Evolutionary conservation across 2,888 invertebrate genomes (phyloP).

Genomic region (Perizoma flavofasciatum): DNA sequence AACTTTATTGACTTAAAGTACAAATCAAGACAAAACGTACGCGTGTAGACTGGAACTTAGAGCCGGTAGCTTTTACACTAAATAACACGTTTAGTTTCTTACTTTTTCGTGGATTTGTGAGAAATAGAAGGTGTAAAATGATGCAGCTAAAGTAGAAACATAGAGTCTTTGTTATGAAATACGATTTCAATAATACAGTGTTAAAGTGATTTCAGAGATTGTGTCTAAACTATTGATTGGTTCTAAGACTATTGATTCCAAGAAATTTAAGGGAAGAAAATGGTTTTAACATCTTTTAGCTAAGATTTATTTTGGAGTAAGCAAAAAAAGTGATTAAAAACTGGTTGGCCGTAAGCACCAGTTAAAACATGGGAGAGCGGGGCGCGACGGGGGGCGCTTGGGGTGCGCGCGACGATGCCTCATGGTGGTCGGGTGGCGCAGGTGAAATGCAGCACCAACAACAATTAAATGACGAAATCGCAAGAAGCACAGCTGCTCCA

Average conservation of each 20-base stretch:
- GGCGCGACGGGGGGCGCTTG: slow-evolving; percentile 83
- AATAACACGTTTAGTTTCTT: slow-evolving; percentile 57
- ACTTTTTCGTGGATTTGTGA: slow-evolving; percentile 50
- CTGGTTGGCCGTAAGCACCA: slow-evolving; percentile 73
- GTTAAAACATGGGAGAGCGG: slow-evolving; percentile 80
- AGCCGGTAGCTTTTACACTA: slow-evolving; percentile 76
- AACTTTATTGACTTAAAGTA: slow-evolving; percentile 81
- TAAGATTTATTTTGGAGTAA: slow-evolving; percentile 57
- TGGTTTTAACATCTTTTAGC: slow-evolving; percentile 57
- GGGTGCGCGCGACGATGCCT: slow-evolving; percentile 84
- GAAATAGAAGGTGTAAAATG: slow-evolving; percentile 47
- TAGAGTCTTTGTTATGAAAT: slow-evolving; percentile 72
- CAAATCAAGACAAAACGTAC: slow-evolving; percentile 81
- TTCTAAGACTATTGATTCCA: slow-evolving; percentile 32
- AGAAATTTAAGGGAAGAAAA: slow-evolving; percentile 51
- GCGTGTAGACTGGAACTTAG: slow-evolving; percentile 78
- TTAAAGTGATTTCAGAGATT: slow-evolving; percentile 51
- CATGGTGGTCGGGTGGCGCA: slow-evolving; percentile 81
- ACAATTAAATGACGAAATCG: slow-evolving; percentile 78
- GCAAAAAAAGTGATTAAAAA: slow-evolving; percentile 65
- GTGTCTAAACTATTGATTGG: slow-evolving; percentile 39
- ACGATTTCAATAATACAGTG: slow-evolving; percentile 47
- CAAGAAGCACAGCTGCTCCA: slow-evolving; percentile 73
- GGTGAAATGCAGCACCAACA: slow-evolving; percentile 80
- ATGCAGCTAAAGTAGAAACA: slow-evolving; percentile 57